Conservation (phyloP, 1,140 invertebrate species). For the Monomorium pharaonis region DNA sequence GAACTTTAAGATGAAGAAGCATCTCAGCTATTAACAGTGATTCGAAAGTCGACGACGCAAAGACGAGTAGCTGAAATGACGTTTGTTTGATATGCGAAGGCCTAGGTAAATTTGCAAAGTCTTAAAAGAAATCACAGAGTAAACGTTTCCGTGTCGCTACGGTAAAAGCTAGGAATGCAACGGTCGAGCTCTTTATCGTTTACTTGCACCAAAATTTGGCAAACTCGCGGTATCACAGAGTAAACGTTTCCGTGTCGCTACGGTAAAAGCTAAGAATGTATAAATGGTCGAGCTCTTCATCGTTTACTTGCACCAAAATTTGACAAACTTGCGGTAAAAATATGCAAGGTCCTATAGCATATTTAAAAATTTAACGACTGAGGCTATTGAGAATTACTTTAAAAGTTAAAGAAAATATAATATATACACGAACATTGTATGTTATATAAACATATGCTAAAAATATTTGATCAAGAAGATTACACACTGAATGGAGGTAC, state of each 20-base stretch:
- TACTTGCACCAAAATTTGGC: not conserved
- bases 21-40: not conserved
- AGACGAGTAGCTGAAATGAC: constrained; percentile 52
- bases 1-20: not conserved
- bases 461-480: not conserved
- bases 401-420: not conserved
- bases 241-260: constrained; percentile 28
- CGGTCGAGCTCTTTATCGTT: not conserved
- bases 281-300: not conserved
- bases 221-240: not conserved
- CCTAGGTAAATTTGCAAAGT: constrained; percentile 57
- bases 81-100: not conserved
- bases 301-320: not conserved
- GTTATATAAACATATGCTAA: not conserved
- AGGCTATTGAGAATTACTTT: not conserved
- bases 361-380: not conserved
- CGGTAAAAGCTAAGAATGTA: constrained; percentile 3
- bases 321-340: not conserved
- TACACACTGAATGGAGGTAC: not conserved
- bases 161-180: constrained; percentile 11
- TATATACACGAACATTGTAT: not conserved
- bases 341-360: too few relatives aligned
- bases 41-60: constrained; percentile 39
- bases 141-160: constrained; percentile 24
- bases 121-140: constrained; percentile 51